Evolutionary conservation across 2,797 vertebrate genomes (phyloP), one percentile per base, ranked within the genome.

Genomic region (Salarias fasciatus): DNA sequence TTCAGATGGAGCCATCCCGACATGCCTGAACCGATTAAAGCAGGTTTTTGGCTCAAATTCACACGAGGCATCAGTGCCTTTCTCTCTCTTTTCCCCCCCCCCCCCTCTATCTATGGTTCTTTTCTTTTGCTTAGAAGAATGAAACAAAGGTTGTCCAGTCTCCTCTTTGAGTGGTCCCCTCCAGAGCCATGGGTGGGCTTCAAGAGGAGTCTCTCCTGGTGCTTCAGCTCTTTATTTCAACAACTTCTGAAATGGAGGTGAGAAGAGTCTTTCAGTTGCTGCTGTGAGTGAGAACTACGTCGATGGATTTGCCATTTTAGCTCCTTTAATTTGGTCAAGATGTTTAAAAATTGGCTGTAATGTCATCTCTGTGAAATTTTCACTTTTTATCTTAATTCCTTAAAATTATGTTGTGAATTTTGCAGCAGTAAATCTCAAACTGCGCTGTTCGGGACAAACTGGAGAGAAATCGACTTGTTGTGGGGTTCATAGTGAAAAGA

Each of bases 111-210:
- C 76, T 68, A 61, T 66, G 62, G 70, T 51, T 62, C 64, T 65
- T 78, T 84, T 86, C 63, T 74, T 77, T 64, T 59, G 42, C 69
- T 84, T 72, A 72, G 50, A 80, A 80, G 83, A 55, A 63, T 15
- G 11, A 15, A 77, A 92, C 88, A 92, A 92, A 90, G 79, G 73
- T 84, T 77, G 64, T 68, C 76, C 84, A 89, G 86, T 86, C 83
- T 89, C 72, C 80, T 73, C 76, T 79, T 40, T 57, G 64, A 87
- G 78, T 73, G 67, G 53, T 84, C 73, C 73, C 52, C 77, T 84
- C 81, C 63, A 86, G 75, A 87, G 69, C 69, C 48, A 77, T 63
- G 85, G 84, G 82, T 81, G 83, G 80, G 74, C 70, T 69, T 42
- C 64, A 73, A 77, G 78, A 69, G 76, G 77, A 75, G 75, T 63